phyloP scores from a whole-genome alignment of 2,888 invertebrate genomes.

The Nineta flava region DNA sequence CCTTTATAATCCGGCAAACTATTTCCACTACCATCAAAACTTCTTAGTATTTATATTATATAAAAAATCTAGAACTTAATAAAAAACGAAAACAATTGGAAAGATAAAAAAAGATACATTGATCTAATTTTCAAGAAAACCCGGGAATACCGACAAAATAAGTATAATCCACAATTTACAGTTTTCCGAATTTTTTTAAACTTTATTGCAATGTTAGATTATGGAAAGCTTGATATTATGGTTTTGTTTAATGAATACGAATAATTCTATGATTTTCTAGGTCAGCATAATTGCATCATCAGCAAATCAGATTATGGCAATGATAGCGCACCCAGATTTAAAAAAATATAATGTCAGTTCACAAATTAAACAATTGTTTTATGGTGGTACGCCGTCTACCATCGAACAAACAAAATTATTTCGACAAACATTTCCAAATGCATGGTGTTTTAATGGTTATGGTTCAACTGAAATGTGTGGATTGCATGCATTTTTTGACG shows the following conservation, averaged over 20 bases:
- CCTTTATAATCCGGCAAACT: too few species aligned
- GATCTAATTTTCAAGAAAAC: too few species aligned
- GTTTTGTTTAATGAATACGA: too few species aligned
- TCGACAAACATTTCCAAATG: not conserved
- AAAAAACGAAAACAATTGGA: too few species aligned
- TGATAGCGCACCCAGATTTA: not conserved
- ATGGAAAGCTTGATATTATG: too few species aligned
- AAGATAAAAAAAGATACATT: too few species aligned
- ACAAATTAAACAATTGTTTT: not conserved
- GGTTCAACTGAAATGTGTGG: not conserved
- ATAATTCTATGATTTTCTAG: not conserved
- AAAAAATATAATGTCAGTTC: not conserved
- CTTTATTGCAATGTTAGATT: too few species aligned
- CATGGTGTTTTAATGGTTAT: not conserved
- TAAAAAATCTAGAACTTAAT: too few species aligned
- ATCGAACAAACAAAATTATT: not conserved
- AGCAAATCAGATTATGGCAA: not conserved
- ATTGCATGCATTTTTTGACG: not conserved
- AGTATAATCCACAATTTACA: not conserved
- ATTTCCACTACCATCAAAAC: too few species aligned
- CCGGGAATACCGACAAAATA: too few species aligned
- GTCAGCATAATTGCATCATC: not conserved
- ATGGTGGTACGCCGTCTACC: not conserved
- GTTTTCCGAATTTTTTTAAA: not conserved
- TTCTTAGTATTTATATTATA: too few species aligned